These are phyloP conservation scores for Chaetogeoica ovagalla DNA, from an alignment of 2,888 invertebrate genomes.

Conservation along the genomic window DNA sequence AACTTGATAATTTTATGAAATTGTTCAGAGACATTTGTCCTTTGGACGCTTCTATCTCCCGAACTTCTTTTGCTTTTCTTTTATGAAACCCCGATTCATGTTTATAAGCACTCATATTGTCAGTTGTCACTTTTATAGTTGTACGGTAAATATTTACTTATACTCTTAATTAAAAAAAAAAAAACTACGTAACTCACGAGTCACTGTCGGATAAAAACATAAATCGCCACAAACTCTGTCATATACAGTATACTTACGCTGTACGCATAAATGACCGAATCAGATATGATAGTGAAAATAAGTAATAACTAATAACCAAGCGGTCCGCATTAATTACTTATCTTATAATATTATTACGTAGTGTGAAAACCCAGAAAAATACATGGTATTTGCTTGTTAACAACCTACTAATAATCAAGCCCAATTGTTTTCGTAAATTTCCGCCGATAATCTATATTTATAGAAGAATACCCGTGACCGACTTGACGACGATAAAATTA, in stretches of 20 bases:
- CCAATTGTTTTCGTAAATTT: slow-evolving; percentile 5
- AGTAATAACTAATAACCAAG: neutral
- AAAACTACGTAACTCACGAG: too few species aligned
- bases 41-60: slow-evolving; percentile 10
- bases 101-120: slow-evolving; percentile 5
- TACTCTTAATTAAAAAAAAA: too few species aligned
- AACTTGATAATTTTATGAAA: neutral
- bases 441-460: neutral
- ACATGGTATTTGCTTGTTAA: neutral
- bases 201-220: slow-evolving; percentile 10
- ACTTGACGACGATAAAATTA: neutral
- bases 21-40: slow-evolving; percentile 3
- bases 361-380: slow-evolving; percentile 6
- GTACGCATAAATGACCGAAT: too few species aligned
- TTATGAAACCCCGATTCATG: slow-evolving; percentile 7
- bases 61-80: slow-evolving; percentile 10
- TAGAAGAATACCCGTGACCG: slow-evolving; percentile 12
- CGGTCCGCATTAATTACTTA: too few species aligned
- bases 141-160: too few species aligned
- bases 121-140: neutral
- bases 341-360: neutral
- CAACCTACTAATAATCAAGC: slow-evolving; percentile 9
- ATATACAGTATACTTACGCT: too few species aligned
- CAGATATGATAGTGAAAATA: slow-evolving; percentile 2
- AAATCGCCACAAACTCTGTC: slow-evolving; percentile 1